Base-by-base conservation (phyloP, 1,140 invertebrate genomes). In the Yoshiicerus persimilis region DNA sequence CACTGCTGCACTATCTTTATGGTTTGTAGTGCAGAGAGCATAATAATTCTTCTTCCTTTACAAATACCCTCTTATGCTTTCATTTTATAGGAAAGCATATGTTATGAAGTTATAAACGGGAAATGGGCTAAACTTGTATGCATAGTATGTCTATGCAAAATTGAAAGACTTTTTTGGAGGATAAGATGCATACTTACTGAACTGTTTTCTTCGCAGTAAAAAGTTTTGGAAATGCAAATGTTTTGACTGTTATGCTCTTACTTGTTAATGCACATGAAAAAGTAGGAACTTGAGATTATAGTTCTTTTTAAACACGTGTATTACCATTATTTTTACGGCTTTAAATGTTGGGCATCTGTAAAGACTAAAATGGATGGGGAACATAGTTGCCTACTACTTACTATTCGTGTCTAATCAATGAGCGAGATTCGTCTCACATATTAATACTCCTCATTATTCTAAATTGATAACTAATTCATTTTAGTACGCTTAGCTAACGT, bases 401-500 rank as follows among this genome's bases (percentile, higher is more conserved):
- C 16, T 70, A 70, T 70, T 70, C 66, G 25, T 70, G 66, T 70
- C 66, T 30, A 70, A 70, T 70, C 66, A 70, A 70, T 70, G 66
- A 70, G 11, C 16, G 30, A 70, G 16, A 32, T 16, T 70, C 66
- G 66, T 27, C 30, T 30, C 66, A 70, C 66, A 70, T 70, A 70
- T 30, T 70, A 70, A 70, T 70, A 11, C 25, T 16, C 66, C 66
- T 70, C 66, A 70, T 70, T 70, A 70, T 70, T 70, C 66, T 30
- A 70, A 70, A 70, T 70, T 70, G 25, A 70, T 70, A 70, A 70
- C 66, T 70, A 70, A 70, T 70, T 70, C 66, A 70, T 70, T 70
- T 70, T 70, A 30, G 25, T 30, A 70, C 66, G 66, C 66, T 70
- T 70, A 30, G 25, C 66, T 70, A 70, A 32, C 66, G 66, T 70